Evolutionary conservation across 2,888 invertebrate genomes (phyloP), one percentile per base, ranked within the genome.

Genomic region (Spisula subtruncata): DNA sequence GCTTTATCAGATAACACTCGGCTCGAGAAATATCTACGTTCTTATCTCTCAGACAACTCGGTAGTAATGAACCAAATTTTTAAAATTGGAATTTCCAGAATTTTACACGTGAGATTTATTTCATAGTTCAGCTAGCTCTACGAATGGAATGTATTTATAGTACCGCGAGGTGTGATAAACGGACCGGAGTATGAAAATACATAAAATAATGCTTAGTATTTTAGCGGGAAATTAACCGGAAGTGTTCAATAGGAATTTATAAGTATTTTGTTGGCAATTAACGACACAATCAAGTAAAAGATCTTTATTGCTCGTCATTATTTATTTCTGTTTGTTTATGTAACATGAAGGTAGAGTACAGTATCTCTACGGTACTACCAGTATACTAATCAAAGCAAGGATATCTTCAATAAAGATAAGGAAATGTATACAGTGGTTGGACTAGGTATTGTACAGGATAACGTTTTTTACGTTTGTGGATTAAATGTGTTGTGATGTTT

Each of bases 341-440:
- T n/a, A n/a, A n/a, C n/a, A n/a, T n/a, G n/a, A n/a, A n/a, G n/a
- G n/a, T n/a, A n/a, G n/a, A n/a, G n/a, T n/a, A n/a, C 6, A 25
- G 25, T 66, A 66, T 25, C 25, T 66, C 0, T 66, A 25, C 25
- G n/a, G 60, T 66, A 66, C 60, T 10, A 0, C 10, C 10, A 8
- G 60, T n/a, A 66, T 25, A 12, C 10, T 66, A 25, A 66, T 66
- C 60, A 66, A 66, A 66, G 60, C 0, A 66, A 66, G 25, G 60
- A 66, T 66, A 66, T n/a, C 60, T n/a, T 66, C 60, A 66, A 66
- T 66, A 66, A 66, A 66, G 60, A 66, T 66, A 66, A 66, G 60
- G 60, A 66, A 10, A 66, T 25, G 25, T 41, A 8, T 2, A 41
- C n/a, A n/a, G n/a, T n/a, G n/a, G 41, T 41, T n/a, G n/a, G n/a